Conservation (phyloP, 2,888 invertebrate species). For the Euzophera pinguis region DNA sequence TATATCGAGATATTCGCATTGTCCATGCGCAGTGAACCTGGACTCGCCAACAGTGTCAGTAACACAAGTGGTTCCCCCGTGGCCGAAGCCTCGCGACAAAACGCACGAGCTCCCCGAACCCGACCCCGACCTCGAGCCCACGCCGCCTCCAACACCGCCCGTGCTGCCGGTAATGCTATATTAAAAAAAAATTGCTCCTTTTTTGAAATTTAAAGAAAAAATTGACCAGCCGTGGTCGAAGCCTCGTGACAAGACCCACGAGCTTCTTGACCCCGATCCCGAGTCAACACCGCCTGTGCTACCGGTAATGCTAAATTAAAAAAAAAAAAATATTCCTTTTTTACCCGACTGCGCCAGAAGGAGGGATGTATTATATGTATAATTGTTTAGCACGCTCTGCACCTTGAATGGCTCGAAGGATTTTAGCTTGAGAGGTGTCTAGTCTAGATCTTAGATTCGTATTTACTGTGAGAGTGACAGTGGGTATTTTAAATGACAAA, state of each 20-base stretch:
- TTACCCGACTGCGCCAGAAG: no score
- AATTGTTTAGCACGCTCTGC: no score
- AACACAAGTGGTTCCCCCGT: conserved; percentile 77
- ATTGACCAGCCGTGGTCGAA: conserved; percentile 70
- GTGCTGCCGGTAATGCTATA: conserved; percentile 37
- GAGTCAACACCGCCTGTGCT: conserved; percentile 61
- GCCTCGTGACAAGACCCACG: conserved; percentile 66
- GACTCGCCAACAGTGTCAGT: conserved; percentile 82
- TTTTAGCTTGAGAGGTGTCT: no score
- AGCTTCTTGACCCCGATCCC: conserved; percentile 63
- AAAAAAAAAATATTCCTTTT: no score
- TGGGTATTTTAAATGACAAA: no score
- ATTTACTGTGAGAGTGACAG: no score
- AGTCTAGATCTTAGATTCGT: no score
- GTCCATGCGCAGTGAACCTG: conserved; percentile 60
- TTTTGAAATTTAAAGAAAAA: no score
- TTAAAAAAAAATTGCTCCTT: no score
- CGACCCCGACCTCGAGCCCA: conserved; percentile 66
- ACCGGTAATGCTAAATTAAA: conserved; percentile 39
- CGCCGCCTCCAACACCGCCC: conserved; percentile 68
- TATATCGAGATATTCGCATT: no score
- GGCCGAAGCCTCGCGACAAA: conserved; percentile 70
- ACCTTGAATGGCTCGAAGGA: no score
- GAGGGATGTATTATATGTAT: no score
- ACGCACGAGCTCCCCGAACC: conserved; percentile 62